A percentile compares a stretch with the other conserved stretches of the same genome.
phyloP scores from a whole-genome alignment of 2,113 vertebrate species.

The Garra rufa region DNA sequence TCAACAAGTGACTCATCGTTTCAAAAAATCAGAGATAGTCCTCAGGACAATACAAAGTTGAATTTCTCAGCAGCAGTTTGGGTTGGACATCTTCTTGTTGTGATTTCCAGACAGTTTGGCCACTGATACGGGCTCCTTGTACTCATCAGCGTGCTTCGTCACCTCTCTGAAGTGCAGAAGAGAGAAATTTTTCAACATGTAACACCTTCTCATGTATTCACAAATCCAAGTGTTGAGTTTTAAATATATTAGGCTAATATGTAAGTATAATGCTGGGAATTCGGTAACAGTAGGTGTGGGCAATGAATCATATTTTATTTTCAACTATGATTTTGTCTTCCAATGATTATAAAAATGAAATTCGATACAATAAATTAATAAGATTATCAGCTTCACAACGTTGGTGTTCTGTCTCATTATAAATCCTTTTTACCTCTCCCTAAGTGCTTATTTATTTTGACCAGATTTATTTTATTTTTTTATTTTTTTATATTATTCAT shows the following conservation, averaged over 20 bases:
- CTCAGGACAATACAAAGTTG: background rate
- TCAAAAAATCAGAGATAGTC: background rate
- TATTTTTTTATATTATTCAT: no score
- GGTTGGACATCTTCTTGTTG: constrained; percentile 77
- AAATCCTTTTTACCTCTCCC: no score
- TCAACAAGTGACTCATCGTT: background rate
- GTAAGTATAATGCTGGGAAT: background rate
- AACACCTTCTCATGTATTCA: background rate
- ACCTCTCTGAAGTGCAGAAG: constrained; percentile 82
- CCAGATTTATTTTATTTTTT: no score
- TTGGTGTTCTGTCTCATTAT: no score
- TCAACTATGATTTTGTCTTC: background rate
- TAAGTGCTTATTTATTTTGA: no score
- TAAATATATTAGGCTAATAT: background rate
- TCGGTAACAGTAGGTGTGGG: background rate
- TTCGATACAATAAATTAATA: no score
- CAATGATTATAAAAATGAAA: background rate
- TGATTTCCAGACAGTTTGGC: constrained; percentile 74
- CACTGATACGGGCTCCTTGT: constrained; percentile 77
- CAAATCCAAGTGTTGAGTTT: background rate
- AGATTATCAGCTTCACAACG: background rate
- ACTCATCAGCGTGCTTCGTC: constrained; percentile 77
- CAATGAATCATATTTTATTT: background rate
- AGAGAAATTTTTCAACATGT: constrained; percentile 21
- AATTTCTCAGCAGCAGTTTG: constrained; percentile 81